These are phyloP conservation scores for Chaetorhynchus papuensis DNA, from an alignment of 2,113 vertebrate species.

Conservation along the genomic window DNA sequence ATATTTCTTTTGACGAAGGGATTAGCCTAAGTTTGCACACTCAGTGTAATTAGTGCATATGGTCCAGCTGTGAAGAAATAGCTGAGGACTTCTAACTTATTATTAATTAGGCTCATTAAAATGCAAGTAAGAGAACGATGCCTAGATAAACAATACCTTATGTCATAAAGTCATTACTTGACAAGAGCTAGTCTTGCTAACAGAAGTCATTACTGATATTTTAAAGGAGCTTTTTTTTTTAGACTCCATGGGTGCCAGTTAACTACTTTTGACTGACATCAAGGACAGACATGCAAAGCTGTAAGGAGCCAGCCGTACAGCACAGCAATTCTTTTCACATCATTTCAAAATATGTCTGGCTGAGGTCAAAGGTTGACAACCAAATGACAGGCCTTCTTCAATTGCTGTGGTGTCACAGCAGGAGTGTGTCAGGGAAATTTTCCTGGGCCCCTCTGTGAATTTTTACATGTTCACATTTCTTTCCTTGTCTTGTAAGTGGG, in stretches of 20 bases:
- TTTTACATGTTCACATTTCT: conserved; percentile 78
- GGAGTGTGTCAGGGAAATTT: conserved; percentile 81
- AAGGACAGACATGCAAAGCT: conserved; percentile 78
- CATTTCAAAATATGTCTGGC: conserved; percentile 77
- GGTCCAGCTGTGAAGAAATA: conserved; percentile 84
- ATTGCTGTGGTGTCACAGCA: conserved; percentile 81
- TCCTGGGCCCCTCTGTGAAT: conserved; percentile 74
- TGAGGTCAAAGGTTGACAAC: conserved; percentile 87
- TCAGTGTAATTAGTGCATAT: conserved; percentile 82
- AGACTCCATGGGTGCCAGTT: conserved; percentile 74
- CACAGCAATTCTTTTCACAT: conserved; percentile 76
- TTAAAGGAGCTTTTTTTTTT: conserved; percentile 54
- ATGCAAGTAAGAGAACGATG: conserved; percentile 80
- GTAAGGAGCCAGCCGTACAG: conserved; percentile 64
- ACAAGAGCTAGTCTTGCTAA: conserved; percentile 74
- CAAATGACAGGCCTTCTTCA: conserved; percentile 88
- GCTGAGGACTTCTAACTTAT: conserved; percentile 79
- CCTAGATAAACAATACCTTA: conserved; percentile 84
- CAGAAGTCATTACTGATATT: conserved; percentile 75
- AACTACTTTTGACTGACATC: conserved; percentile 83
- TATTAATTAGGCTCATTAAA: conserved; percentile 88
- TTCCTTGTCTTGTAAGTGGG: conserved; percentile 69
- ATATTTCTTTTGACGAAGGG: conserved; percentile 63
- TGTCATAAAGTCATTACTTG: conserved; percentile 82
- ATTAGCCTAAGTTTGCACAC: conserved; percentile 72